These are phyloP conservation scores for Acanthosoma haemorrhoidale DNA, from an alignment of 2,888 invertebrate species.

Conservation along the genomic window DNA sequence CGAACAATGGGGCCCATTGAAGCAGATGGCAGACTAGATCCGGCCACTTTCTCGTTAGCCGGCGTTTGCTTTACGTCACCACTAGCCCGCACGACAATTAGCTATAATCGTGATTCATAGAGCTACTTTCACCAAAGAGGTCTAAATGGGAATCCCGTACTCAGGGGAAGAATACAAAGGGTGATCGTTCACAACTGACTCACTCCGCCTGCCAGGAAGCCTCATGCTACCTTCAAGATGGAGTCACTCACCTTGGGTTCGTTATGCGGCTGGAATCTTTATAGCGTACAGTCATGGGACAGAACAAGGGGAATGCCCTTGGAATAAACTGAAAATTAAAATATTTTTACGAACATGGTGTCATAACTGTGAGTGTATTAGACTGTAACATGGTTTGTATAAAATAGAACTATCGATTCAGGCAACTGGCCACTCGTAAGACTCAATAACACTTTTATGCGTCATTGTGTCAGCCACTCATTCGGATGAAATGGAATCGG, in stretches of 20 bases:
- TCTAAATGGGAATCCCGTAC: not conserved
- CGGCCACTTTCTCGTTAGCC: slow-evolving; percentile 12
- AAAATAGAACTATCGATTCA: too few relatives aligned
- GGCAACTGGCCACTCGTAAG: not conserved
- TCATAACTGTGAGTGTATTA: too few relatives aligned
- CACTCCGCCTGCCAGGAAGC: not conserved
- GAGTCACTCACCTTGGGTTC: too few relatives aligned
- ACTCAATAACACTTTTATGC: not conserved
- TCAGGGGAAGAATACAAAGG: too few relatives aligned
- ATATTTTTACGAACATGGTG: too few relatives aligned
- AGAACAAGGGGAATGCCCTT: too few relatives aligned
- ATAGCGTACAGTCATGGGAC: too few relatives aligned
- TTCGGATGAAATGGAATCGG: too few relatives aligned
- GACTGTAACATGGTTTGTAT: too few relatives aligned
- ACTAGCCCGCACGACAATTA: not conserved
- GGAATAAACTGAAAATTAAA: too few relatives aligned
- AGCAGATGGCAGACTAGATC: not conserved
- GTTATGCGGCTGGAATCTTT: too few relatives aligned
- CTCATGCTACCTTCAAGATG: too few relatives aligned
- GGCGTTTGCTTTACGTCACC: not conserved
- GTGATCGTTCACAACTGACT: not conserved
- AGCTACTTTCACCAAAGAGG: not conserved
- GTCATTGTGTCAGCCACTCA: not conserved
- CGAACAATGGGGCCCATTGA: not conserved
- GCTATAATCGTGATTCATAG: not conserved